Base-by-base conservation (phyloP, 2,888 invertebrate genomes). In the Epistrophella euchroma region DNA sequence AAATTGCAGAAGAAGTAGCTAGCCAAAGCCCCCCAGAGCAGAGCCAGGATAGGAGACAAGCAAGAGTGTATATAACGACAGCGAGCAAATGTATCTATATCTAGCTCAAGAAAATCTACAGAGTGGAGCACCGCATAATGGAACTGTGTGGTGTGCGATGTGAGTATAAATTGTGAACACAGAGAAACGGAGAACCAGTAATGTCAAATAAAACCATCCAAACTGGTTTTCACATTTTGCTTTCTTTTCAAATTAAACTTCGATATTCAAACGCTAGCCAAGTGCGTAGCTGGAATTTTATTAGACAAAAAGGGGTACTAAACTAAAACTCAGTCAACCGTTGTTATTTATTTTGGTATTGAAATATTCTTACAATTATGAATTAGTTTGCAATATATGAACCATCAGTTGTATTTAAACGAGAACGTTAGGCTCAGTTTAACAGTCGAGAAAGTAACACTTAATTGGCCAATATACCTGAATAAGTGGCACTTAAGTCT, bases 191-290 rank as follows among this genome's bases (percentile, higher is more conserved):
- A 68, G 68, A 50, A 68, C 50, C 76, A 85, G 66, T 81, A 81
- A 80, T 71, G 80, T 72, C 68, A 71, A 76, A 71, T 47, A 76
- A 77, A 73, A 70, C 72, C 28, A 66, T 47, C 62, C 71, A 86
- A 86, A 86, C 86, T 86, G 86, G 86, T 86, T 86, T 85, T 77
- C 70, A 73, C 35, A 68, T 68, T 77, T 78, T 86, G 86, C 82
- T 86, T 86, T 86, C 86, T 85, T 85, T 80, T 43, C 43, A 58
- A 77, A 82, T 66, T 74, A 71, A 82, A 81, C 72, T 85, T 81
- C 62, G 68, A 72, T 60, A 68, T 56, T 68, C 32, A 68, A 68
- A 47, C 28, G n/a, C 7, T 0, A 47, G 5, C 6, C 64, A 45
- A 2, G 47, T 32, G 4, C 64, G 64, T 66, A 66, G 47, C 32